Conservation (phyloP, 2,888 invertebrate genomes). For the Lasioglossum malachurum region DNA sequence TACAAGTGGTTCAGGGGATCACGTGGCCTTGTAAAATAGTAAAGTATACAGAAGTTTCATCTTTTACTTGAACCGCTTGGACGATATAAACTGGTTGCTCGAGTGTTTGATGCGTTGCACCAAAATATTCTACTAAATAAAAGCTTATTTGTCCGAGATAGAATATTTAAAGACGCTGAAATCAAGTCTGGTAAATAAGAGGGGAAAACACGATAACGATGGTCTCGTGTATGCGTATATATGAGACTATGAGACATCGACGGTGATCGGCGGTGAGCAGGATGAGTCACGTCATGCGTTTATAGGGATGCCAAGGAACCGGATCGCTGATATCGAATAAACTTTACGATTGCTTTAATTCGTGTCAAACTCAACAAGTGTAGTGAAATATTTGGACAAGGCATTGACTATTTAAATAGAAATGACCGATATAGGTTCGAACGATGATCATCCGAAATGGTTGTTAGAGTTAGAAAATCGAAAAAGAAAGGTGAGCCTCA, state of each 20-base stretch:
- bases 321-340: background rate
- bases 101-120: background rate
- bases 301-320: constrained; percentile 25
- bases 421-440: constrained; percentile 71
- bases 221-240: background rate
- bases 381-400: background rate
- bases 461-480: constrained; percentile 82
- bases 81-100: background rate
- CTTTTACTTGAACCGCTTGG: background rate
- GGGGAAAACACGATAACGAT: constrained; percentile 26
- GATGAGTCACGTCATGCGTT: constrained; percentile 48
- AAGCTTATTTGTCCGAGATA: background rate
- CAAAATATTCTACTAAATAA: background rate
- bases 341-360: background rate
- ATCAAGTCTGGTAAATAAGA: background rate
- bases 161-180: background rate
- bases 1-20: background rate
- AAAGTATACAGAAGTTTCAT: background rate
- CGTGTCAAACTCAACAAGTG: background rate
- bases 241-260: constrained; percentile 18
- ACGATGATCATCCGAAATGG: constrained; percentile 81
- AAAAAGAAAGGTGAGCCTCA: constrained; percentile 79
- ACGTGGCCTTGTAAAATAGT: background rate
- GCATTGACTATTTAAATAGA: constrained; percentile 10
- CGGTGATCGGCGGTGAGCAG: constrained; percentile 31